phyloP scores from a whole-genome alignment of 1,140 invertebrate species.

The Ooceraea biroi region DNA sequence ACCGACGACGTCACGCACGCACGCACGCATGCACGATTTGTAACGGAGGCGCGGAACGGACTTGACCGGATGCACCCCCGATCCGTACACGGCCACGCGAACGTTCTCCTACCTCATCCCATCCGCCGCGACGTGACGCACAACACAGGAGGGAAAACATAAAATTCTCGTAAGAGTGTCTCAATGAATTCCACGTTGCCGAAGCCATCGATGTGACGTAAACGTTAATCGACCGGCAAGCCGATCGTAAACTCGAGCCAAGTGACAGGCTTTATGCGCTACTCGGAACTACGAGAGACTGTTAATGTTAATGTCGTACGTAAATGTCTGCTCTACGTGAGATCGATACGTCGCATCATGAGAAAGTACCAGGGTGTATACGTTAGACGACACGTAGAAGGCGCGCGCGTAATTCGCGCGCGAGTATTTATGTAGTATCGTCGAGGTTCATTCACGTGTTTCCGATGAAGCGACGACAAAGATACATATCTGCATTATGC shows the following conservation, averaged over 20 bases:
- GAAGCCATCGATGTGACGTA: slow-evolving; percentile 70
- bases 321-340: slow-evolving; percentile 75
- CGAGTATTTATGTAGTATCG: slow-evolving; percentile 40
- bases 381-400: slow-evolving; percentile 45
- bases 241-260: slow-evolving; percentile 72
- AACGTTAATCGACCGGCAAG: slow-evolving; percentile 73
- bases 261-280: slow-evolving; percentile 68
- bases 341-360: slow-evolving; percentile 76
- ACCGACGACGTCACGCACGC: not conserved
- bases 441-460: slow-evolving; percentile 53
- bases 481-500: slow-evolving; percentile 54
- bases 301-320: slow-evolving; percentile 75
- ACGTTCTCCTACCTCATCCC: slow-evolving; percentile 19
- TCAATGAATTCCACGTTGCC: slow-evolving; percentile 68
- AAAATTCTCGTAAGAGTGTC: slow-evolving; percentile 64
- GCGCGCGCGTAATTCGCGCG: slow-evolving; percentile 44
- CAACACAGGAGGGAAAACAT: slow-evolving; percentile 41
- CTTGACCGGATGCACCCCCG: slow-evolving; percentile 42
- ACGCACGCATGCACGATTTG: slow-evolving; percentile 6
- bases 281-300: slow-evolving; percentile 67
- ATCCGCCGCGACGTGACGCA: slow-evolving; percentile 26
- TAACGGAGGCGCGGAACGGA: slow-evolving; percentile 55
- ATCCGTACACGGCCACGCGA: slow-evolving; percentile 52
- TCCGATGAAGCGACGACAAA: slow-evolving; percentile 42
- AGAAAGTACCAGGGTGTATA: slow-evolving; percentile 70